A percentile compares a stretch with the other conserved stretches of the same genome.
Conservation (phyloP, 2,113 vertebrate species). For the Nerophis ophidion region DNA sequence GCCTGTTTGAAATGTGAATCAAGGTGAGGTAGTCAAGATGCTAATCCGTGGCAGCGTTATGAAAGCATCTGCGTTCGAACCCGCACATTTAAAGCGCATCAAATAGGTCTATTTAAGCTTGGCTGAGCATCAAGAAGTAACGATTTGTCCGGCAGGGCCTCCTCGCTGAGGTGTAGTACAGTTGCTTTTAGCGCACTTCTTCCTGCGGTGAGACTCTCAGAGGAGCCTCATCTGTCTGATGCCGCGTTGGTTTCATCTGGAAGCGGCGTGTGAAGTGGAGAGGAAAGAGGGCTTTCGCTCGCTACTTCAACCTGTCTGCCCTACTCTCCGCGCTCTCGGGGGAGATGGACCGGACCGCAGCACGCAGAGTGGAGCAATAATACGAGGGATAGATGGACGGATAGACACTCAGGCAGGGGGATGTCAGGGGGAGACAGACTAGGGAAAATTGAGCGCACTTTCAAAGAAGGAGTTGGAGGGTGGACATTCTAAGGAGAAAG, state of each 20-base stretch:
- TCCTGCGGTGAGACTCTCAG: conserved; percentile 1
- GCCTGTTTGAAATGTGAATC: conserved; percentile 1
- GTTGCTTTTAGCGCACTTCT: conserved; percentile 30
- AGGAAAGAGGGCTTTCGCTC: conserved; percentile 54
- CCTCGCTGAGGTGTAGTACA: conserved; percentile 1
- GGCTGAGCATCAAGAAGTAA: conserved; percentile 4
- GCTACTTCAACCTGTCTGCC: conserved; percentile 33
- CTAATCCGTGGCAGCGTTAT: not conserved
- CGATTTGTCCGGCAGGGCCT: conserved; percentile 24
- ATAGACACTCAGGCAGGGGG: conserved; percentile 11
- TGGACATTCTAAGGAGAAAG: conserved; percentile 5
- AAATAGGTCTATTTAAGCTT: conserved; percentile 10
- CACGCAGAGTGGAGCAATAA: conserved; percentile 2
- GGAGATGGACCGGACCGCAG: conserved; percentile 39
- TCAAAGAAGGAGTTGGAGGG: too few relatives aligned
- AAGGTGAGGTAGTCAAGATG: not conserved
- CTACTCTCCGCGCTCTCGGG: conserved; percentile 38
- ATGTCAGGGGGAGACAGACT: conserved; percentile 17
- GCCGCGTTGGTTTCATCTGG: conserved; percentile 54
- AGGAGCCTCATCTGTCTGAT: conserved; percentile 40
- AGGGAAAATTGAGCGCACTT: conserved; percentile 5
- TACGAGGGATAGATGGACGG: conserved; percentile 16
- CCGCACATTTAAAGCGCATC: not conserved
- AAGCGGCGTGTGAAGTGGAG: conserved; percentile 59
- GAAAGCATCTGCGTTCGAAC: not conserved